Conservation (phyloP, 2,113 vertebrate species). For the Nyctereutes procyonoides region DNA sequence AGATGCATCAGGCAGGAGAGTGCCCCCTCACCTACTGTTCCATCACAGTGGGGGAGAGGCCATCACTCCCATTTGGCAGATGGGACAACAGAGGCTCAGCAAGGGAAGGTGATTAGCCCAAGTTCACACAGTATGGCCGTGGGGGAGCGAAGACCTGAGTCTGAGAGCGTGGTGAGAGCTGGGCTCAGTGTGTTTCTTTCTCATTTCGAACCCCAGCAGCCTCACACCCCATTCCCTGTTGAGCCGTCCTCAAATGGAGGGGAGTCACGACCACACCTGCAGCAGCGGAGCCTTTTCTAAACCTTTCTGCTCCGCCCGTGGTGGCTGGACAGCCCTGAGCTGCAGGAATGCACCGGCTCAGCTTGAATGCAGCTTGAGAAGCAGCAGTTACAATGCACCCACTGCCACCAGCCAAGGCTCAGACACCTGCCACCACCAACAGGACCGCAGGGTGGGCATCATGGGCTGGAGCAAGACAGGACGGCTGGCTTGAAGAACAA, state of each 20-base stretch:
- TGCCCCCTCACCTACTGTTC: neutral
- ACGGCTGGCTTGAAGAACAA: neutral
- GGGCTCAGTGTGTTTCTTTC: neutral
- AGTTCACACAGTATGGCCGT: neutral
- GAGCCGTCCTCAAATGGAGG: neutral
- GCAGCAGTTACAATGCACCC: neutral
- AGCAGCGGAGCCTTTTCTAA: neutral
- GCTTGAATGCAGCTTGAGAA: neutral
- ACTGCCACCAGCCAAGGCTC: neutral
- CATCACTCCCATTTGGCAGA: neutral
- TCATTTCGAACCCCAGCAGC: neutral
- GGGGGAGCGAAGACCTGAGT: neutral
- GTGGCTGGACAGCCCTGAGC: neutral
- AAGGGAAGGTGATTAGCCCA: neutral
- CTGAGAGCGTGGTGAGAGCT: neutral
- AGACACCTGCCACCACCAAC: neutral
- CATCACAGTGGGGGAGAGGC: neutral
- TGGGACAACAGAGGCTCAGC: neutral
- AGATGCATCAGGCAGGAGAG: neutral
- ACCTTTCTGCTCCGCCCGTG: rapidly evolving
- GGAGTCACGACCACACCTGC: neutral
- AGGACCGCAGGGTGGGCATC: neutral
- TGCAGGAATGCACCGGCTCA: neutral
- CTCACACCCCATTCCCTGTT: neutral
- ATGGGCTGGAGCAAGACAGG: neutral